Evolutionary conservation across 2,888 invertebrate species (phyloP).

Genomic region (Rhagonycha fulva): DNA sequence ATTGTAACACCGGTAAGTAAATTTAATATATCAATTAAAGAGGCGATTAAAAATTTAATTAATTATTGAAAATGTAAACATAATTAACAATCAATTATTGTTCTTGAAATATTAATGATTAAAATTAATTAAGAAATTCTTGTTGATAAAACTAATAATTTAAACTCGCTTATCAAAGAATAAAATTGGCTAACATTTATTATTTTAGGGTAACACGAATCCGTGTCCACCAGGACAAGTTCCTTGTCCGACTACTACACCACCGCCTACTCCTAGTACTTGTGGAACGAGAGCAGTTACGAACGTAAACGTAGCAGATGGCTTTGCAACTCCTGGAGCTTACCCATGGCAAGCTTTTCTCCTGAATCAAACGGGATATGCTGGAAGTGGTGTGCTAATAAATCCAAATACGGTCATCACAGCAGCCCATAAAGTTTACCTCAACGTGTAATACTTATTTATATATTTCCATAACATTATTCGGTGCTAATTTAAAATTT

Average conservation of each 20-base stretch:
- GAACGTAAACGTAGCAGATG: slow-evolving; percentile 52
- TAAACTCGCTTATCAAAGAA: not conserved
- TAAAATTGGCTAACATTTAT: not conserved
- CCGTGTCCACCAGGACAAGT: slow-evolving; percentile 43
- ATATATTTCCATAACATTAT: not conserved
- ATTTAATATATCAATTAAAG: not conserved
- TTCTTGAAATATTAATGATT: not conserved
- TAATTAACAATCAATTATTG: not conserved
- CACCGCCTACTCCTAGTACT: slow-evolving; percentile 29
- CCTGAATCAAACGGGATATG: slow-evolving; percentile 54
- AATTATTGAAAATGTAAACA: not conserved
- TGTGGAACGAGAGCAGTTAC: slow-evolving; percentile 58
- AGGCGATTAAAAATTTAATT: not conserved
- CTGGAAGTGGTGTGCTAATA: slow-evolving; percentile 75
- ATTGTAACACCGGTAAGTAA: slow-evolving; percentile 42
- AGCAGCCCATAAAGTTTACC: slow-evolving; percentile 69
- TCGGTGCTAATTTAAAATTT: not conserved
- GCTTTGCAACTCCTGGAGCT: slow-evolving; percentile 68
- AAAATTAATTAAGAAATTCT: not conserved
- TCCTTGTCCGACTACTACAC: slow-evolving; percentile 42
- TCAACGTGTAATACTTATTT: not conserved
- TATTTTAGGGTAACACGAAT: slow-evolving; percentile 15
- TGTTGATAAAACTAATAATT: not conserved
- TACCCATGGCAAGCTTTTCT: slow-evolving; percentile 73
- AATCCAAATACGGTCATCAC: slow-evolving; percentile 71